These are phyloP conservation scores for Apis dorsata DNA, from an alignment of 1,140 invertebrate genomes.

Conservation along the genomic window DNA sequence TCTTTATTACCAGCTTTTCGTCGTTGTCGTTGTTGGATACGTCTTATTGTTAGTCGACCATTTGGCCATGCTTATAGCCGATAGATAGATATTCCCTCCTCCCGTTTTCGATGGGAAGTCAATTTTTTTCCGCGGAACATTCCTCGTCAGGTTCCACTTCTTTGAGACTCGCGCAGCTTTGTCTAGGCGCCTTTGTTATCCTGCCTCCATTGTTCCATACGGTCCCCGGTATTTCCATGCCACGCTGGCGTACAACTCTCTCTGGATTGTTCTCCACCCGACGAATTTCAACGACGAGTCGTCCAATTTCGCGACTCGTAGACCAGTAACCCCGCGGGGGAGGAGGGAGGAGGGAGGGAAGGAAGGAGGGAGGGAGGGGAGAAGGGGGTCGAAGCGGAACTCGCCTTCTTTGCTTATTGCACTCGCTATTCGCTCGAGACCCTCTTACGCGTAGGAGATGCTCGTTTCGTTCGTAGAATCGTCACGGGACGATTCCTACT, in stretches of 20 bases:
- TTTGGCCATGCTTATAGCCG: neutral
- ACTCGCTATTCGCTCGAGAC: neutral
- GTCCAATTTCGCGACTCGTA: conserved; percentile 27
- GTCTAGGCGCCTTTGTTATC: conserved; percentile 27
- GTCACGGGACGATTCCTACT: too few relatives aligned
- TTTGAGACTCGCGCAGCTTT: conserved; percentile 19
- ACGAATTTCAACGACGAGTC: conserved; percentile 29
- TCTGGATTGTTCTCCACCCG: conserved; percentile 19
- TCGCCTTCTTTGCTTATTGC: neutral
- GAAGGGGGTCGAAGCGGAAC: neutral
- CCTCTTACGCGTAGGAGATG: neutral
- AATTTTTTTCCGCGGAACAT: neutral
- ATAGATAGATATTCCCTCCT: neutral
- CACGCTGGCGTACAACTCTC: neutral
- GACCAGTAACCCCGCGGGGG: neutral
- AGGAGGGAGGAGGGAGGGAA: neutral
- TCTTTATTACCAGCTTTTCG: neutral
- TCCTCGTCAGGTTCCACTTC: neutral
- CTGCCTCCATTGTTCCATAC: conserved; percentile 14
- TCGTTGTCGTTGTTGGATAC: neutral
- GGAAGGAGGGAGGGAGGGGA: neutral
- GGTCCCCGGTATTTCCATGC: neutral
- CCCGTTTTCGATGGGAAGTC: conserved; percentile 2
- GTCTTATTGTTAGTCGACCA: too few relatives aligned
- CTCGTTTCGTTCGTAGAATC: neutral